Percentiles rank a stretch among this genome's conserved stretches.
Conservation (phyloP, 2,888 invertebrate species). For the Iselma pallidipennis region DNA sequence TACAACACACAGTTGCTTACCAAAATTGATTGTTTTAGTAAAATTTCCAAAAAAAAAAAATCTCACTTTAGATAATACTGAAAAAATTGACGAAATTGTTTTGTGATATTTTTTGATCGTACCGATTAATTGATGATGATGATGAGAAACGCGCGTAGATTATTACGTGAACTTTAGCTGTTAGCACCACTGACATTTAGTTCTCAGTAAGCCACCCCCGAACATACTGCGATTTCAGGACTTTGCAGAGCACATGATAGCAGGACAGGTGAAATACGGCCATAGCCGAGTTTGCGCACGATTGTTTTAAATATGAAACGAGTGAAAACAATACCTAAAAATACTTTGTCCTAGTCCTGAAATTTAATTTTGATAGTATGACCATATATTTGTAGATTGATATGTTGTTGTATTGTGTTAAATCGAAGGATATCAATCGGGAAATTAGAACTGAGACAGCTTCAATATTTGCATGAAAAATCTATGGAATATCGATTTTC, state of each 20-base stretch:
- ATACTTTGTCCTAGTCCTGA: not conserved
- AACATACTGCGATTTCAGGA: conserved; percentile 43
- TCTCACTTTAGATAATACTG: not conserved
- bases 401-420: too few relatives aligned
- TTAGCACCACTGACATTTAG: not conserved
- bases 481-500: not conserved
- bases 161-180: not conserved
- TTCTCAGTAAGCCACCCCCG: conserved; percentile 5
- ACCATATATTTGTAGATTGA: too few relatives aligned
- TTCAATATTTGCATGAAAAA: not conserved
- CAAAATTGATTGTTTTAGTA: too few relatives aligned
- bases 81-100: too few relatives aligned
- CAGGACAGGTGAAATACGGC: conserved; percentile 43
- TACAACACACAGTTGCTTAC: not conserved
- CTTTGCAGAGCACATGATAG: conserved; percentile 41
- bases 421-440: not conserved
- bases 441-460: not conserved
- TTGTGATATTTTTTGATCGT: too few relatives aligned
- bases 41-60: too few relatives aligned
- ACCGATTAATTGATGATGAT: too few relatives aligned
- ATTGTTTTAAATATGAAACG: not conserved
- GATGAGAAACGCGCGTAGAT: not conserved
- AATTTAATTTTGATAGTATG: too few relatives aligned
- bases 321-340: not conserved
- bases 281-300: conserved; percentile 10